Percentiles rank a stretch among this genome's conserved stretches.
These are phyloP conservation scores for Halyomorpha halys DNA, from an alignment of 1,140 invertebrate species.

Conservation along the genomic window DNA sequence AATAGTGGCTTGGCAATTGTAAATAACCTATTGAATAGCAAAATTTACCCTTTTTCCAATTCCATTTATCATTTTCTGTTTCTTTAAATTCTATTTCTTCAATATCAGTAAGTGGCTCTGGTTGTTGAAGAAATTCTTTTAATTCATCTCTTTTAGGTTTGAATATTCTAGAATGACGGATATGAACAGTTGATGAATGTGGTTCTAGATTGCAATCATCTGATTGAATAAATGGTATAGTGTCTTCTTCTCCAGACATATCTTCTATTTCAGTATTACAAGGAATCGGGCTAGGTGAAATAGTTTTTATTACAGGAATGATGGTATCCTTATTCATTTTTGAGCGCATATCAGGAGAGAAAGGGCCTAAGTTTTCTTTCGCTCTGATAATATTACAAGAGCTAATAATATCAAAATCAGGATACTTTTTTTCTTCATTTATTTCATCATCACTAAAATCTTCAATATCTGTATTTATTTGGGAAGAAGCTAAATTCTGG, in stretches of 20 bases:
- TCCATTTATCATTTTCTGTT: not conserved
- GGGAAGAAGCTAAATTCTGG: not conserved
- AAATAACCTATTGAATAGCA: too few relatives aligned
- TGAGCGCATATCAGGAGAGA: slow-evolving; percentile 29
- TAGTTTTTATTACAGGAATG: slow-evolving; percentile 26
- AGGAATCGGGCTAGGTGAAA: slow-evolving; percentile 26
- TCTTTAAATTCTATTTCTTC: slow-evolving; percentile 37
- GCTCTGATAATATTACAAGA: slow-evolving; percentile 30
- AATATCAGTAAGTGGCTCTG: slow-evolving; percentile 40
- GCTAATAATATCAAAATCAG: slow-evolving; percentile 31
- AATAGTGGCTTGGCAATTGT: too few relatives aligned
- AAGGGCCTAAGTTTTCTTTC: slow-evolving; percentile 33
- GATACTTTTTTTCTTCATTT: slow-evolving; percentile 30
- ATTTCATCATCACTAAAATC: slow-evolving; percentile 34
- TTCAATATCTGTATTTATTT: slow-evolving; percentile 31
- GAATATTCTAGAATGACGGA: slow-evolving; percentile 36
- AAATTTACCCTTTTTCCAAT: not conserved
- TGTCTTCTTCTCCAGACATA: slow-evolving; percentile 38
- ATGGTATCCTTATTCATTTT: slow-evolving; percentile 14
- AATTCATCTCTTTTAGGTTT: slow-evolving; percentile 39
- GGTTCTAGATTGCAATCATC: slow-evolving; percentile 32
- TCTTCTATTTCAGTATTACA: slow-evolving; percentile 44
- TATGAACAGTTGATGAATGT: slow-evolving; percentile 37
- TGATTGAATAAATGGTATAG: not conserved
- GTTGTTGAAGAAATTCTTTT: slow-evolving; percentile 36